Evolutionary conservation across 2,113 vertebrate species (phyloP).

Genomic region (Tenrec ecaudatus): DNA sequence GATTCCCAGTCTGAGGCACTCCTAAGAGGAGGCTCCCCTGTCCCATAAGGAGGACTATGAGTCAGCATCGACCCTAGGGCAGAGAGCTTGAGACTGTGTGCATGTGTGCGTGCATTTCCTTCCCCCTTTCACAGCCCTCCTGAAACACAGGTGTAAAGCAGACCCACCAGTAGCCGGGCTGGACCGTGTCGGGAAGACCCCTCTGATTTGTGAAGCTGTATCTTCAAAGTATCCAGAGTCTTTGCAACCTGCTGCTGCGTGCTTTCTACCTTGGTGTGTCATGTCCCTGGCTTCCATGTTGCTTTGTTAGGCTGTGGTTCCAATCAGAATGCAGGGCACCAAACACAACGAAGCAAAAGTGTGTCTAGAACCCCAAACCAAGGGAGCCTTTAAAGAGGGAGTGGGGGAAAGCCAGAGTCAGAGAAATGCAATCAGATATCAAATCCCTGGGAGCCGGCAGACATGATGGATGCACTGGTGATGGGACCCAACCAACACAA

Average conservation of each 20-base stretch:
- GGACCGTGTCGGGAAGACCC: conserved; percentile 54
- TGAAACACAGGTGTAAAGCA: conserved; percentile 44
- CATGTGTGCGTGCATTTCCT: too few relatives aligned
- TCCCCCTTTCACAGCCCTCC: conserved; percentile 4
- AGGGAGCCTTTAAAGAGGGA: conserved; percentile 76
- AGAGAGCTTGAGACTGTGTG: too few relatives aligned
- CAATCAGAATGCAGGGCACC: conserved; percentile 62
- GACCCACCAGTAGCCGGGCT: conserved; percentile 38
- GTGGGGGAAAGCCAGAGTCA: conserved; percentile 66
- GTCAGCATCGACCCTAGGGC: too few relatives aligned
- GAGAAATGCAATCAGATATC: conserved; percentile 76
- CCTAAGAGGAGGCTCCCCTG: too few relatives aligned
- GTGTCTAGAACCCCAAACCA: conserved; percentile 67
- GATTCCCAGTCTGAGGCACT: too few relatives aligned
- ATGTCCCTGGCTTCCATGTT: conserved; percentile 74
- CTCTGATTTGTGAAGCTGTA: conserved; percentile 58
- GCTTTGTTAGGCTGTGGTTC: conserved; percentile 73
- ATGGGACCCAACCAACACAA: conserved; percentile 6
- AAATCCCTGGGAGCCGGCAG: conserved; percentile 64
- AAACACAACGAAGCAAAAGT: background rate
- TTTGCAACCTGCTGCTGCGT: conserved; percentile 66
- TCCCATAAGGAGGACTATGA: too few relatives aligned
- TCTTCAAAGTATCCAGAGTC: conserved; percentile 75
- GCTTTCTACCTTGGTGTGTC: conserved; percentile 72
- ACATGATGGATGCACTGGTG: conserved; percentile 17